Conservation (phyloP, 1,140 invertebrate species). For the Apis dorsata region DNA sequence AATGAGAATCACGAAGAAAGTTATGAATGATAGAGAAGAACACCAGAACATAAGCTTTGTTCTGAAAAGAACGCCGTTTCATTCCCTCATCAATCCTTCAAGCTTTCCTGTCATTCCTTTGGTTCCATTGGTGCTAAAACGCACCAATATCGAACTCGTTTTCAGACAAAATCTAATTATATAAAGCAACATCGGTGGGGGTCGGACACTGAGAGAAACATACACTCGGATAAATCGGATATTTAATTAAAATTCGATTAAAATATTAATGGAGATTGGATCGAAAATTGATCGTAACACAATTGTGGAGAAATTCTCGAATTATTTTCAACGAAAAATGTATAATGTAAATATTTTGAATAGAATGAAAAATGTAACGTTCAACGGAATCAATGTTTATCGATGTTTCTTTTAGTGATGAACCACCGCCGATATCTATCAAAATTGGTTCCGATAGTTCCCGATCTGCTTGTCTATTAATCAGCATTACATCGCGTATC, state of each 20-base stretch:
- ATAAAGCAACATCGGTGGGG: background rate
- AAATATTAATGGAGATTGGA: background rate
- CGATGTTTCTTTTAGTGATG: background rate
- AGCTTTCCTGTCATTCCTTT: background rate
- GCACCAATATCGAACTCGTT: constrained; percentile 29
- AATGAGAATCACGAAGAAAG: background rate
- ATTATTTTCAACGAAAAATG: background rate
- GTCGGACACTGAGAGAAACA: background rate
- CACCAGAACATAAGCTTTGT: background rate
- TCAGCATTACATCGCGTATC: constrained; percentile 27
- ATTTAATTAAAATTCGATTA: background rate
- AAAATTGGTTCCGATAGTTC: background rate
- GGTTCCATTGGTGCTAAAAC: constrained; percentile 38
- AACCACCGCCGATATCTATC: background rate
- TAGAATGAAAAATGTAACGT: too few relatives aligned
- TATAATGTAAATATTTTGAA: too few relatives aligned
- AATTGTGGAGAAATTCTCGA: background rate
- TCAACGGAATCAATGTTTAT: background rate
- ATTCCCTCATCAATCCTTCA: background rate
- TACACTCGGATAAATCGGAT: too few relatives aligned
- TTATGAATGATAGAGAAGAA: constrained; percentile 3
- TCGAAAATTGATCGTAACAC: background rate
- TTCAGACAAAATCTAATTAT: background rate
- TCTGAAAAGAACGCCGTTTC: background rate
- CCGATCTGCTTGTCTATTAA: background rate